A percentile compares a stretch with the other conserved stretches of the same genome.
Evolutionary conservation across 1,140 invertebrate genomes (phyloP).

Genomic region (Cardiocondyla obscurior): DNA sequence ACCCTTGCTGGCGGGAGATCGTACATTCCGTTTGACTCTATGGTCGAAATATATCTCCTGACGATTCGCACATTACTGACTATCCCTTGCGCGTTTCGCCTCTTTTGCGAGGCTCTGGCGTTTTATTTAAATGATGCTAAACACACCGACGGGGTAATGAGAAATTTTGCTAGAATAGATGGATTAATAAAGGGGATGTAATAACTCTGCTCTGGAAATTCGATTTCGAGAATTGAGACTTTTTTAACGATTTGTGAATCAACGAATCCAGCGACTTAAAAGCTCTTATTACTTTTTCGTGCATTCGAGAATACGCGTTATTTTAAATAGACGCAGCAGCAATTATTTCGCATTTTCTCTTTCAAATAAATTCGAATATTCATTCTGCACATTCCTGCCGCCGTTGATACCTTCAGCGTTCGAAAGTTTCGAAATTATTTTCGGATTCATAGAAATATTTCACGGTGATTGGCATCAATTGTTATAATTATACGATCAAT

Average conservation of each 20-base stretch:
- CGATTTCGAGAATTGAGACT: no score
- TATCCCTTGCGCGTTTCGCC: neutral
- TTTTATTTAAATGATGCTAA: constrained; percentile 37
- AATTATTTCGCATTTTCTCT: no score
- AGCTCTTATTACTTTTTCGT: no score
- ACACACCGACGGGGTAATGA: neutral
- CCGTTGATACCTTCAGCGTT: neutral
- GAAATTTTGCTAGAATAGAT: neutral
- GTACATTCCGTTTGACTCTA: constrained; percentile 49
- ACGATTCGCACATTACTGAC: constrained; percentile 18
- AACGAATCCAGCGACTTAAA: no score
- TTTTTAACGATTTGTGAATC: no score
- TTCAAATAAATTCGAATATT: no score
- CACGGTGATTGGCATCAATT: neutral
- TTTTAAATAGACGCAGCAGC: no score
- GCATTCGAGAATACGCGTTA: neutral
- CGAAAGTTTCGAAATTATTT: neutral
- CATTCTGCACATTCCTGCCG: no score
- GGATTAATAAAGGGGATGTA: constrained; percentile 23
- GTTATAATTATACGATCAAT: no score
- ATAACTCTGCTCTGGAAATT: neutral
- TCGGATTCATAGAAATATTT: neutral
- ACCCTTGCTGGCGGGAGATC: constrained; percentile 13
- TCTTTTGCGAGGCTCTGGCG: neutral
- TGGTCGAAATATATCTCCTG: neutral